Base-by-base conservation (phyloP, 2,113 vertebrate genomes). In the Pongo abelii region DNA sequence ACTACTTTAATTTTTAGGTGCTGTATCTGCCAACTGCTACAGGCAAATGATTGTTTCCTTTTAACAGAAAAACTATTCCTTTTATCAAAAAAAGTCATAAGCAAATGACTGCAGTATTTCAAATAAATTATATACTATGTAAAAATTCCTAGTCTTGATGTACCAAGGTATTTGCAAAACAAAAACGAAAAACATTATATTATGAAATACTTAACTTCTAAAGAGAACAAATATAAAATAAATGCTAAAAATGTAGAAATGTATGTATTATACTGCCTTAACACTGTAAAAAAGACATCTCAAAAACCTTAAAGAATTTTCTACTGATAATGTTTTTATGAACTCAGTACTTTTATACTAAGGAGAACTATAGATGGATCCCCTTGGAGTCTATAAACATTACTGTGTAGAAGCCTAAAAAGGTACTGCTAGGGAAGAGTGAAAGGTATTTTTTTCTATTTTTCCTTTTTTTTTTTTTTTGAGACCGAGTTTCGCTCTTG, bases 191-290 rank as follows among this genome's bases (percentile, higher is more conserved):
- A 91, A 43, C 11, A 14, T 84, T 78, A 40, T 95, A 80, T 40
- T 69, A 46, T 20, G 43, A 84, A 93, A 94, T 57, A 70, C 1
- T 88, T 13, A 90, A 50, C 23, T 88, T 88, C 14, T 93, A 89
- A 86, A 69, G n/a, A 93, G 35, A 61, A 94, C 50, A 84, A 96
- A 59, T n/a, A 94, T 38, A 55, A 87, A 81, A 87, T n/a, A 91
- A 91, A 52, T 61, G 57, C 17, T 43, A 94, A 75, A 18, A 25
- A 89, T 43, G 18, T 93, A 14, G 8, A 23, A 83, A 10, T 84
- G 84, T 48, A 64, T 61, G 2, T 27, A 87, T 38, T 46, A 69
- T 17, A 67, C 14, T 88, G 9, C 13, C 40, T 95, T 22, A 80
- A 94, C 30, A 46, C n/a, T 20, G 48, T 81, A 17, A 88, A 86